Evolutionary conservation across 2,888 invertebrate species (phyloP).

Genomic region (Tinea pellionella): DNA sequence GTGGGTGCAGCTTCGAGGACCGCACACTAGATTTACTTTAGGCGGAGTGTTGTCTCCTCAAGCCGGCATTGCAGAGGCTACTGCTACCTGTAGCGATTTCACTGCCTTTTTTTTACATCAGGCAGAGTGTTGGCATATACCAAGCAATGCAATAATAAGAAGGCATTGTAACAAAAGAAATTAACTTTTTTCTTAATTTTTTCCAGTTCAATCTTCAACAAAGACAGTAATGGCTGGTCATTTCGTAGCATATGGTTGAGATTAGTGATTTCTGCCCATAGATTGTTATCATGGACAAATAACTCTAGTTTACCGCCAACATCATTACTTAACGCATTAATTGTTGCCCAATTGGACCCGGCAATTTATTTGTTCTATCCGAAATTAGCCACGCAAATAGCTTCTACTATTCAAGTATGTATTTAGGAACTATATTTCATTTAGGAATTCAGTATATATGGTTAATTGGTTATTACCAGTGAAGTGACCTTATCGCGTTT

Average conservation of each 20-base stretch:
- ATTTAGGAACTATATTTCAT: too few species aligned
- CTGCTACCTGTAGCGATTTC: too few species aligned
- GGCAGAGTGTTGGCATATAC: too few species aligned
- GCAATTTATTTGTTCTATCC: conserved; percentile 46
- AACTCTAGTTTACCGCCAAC: conserved; percentile 44
- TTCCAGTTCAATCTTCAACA: conserved; percentile 15
- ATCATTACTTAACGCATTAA: conserved; percentile 35
- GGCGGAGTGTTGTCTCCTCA: too few species aligned
- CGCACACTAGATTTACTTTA: too few species aligned
- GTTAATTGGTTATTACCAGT: too few species aligned
- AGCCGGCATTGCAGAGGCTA: too few species aligned
- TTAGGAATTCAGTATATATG: too few species aligned
- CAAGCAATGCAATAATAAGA: too few species aligned
- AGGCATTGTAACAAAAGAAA: background rate
- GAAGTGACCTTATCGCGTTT: too few species aligned
- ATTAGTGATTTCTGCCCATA: conserved; percentile 30
- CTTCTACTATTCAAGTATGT: conserved; percentile 33
- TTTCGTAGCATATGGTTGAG: conserved; percentile 47
- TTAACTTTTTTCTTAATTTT: conserved; percentile 8
- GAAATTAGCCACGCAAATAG: conserved; percentile 29
- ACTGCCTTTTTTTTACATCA: too few species aligned
- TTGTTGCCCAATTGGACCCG: conserved; percentile 44
- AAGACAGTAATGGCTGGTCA: conserved; percentile 29
- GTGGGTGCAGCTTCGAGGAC: too few species aligned
- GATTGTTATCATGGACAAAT: conserved; percentile 39